These are phyloP conservation scores for Scaeva pyrastri DNA, from an alignment of 2,888 invertebrate species.

Conservation along the genomic window DNA sequence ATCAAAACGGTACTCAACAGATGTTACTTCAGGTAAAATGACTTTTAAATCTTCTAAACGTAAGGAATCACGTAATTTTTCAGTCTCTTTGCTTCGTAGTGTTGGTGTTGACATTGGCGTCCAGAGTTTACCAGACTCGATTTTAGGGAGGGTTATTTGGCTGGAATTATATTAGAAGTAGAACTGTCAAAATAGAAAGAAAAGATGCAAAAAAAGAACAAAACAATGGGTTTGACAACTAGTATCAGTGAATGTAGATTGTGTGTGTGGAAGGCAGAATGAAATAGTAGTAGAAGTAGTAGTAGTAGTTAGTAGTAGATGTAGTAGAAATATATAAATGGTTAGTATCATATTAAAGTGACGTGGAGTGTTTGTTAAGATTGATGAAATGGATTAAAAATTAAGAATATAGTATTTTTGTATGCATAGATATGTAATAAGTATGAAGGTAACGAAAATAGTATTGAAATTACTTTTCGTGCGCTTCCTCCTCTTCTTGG, in stretches of 20 bases:
- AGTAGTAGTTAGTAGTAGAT: too few relatives aligned
- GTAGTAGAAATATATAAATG: too few relatives aligned
- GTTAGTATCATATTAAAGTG: background rate
- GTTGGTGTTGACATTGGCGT: slow-evolving; percentile 79
- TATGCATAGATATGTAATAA: background rate
- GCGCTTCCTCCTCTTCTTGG: slow-evolving; percentile 86
- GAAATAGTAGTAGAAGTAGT: background rate
- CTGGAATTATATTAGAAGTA: slow-evolving; percentile 60
- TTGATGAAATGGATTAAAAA: slow-evolving; percentile 2
- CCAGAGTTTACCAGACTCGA: slow-evolving; percentile 79
- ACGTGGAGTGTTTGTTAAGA: slow-evolving; percentile 5
- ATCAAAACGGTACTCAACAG: slow-evolving; percentile 75
- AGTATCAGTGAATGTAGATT: slow-evolving; percentile 29
- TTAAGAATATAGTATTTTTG: background rate
- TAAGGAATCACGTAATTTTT: slow-evolving; percentile 79
- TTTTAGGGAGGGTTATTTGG: slow-evolving; percentile 78
- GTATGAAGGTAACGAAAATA: background rate
- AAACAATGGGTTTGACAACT: slow-evolving; percentile 32
- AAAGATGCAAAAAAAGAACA: slow-evolving; percentile 7
- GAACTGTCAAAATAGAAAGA: slow-evolving; percentile 49
- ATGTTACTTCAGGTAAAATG: slow-evolving; percentile 78
- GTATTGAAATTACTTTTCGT: slow-evolving; percentile 80
- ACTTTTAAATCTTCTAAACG: slow-evolving; percentile 79
- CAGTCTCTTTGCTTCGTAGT: slow-evolving; percentile 79
- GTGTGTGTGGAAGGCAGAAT: slow-evolving; percentile 13